These are phyloP conservation scores for Xestia c-nigrum DNA, from an alignment of 2,888 invertebrate genomes.

Conservation along the genomic window DNA sequence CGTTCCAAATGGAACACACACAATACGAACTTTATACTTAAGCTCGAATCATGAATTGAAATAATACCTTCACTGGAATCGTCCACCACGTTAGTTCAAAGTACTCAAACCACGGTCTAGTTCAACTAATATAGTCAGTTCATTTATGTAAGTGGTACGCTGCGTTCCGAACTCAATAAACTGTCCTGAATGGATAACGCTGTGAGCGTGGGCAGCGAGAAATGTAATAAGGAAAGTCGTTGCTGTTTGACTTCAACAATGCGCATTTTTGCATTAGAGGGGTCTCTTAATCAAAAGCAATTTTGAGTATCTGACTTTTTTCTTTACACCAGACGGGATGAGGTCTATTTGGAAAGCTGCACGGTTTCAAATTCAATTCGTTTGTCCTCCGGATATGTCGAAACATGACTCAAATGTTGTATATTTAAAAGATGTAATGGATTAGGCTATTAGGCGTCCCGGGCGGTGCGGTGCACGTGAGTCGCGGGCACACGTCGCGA, in stretches of 20 bases:
- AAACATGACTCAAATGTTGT: constrained; percentile 57
- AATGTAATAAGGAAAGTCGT: constrained; percentile 51
- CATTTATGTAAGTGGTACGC: constrained; percentile 64
- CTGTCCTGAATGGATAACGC: constrained; percentile 56
- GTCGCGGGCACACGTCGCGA: constrained; percentile 59
- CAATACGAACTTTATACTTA: constrained; percentile 42
- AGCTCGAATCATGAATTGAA: constrained; percentile 41
- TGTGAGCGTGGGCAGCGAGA: constrained; percentile 26
- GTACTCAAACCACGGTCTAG: constrained; percentile 43
- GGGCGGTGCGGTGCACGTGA: constrained; percentile 68
- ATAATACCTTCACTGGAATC: constrained; percentile 38
- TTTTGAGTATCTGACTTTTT: constrained; percentile 11
- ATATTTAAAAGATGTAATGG: constrained; percentile 73
- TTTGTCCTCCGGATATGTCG: background rate
- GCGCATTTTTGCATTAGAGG: constrained; percentile 24
- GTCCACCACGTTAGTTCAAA: constrained; percentile 30
- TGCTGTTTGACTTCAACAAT: constrained; percentile 52
- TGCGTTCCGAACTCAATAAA: constrained; percentile 55
- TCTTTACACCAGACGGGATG: background rate
- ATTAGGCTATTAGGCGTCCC: constrained; percentile 72
- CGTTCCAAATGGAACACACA: constrained; percentile 60
- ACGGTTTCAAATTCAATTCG: background rate
- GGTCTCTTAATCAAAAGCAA: constrained; percentile 15
- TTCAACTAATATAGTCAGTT: constrained; percentile 57
- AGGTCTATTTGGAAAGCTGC: constrained; percentile 2